Base-by-base conservation (phyloP, 2,113 vertebrate genomes). In the Dolichallabes microphthalmus region DNA sequence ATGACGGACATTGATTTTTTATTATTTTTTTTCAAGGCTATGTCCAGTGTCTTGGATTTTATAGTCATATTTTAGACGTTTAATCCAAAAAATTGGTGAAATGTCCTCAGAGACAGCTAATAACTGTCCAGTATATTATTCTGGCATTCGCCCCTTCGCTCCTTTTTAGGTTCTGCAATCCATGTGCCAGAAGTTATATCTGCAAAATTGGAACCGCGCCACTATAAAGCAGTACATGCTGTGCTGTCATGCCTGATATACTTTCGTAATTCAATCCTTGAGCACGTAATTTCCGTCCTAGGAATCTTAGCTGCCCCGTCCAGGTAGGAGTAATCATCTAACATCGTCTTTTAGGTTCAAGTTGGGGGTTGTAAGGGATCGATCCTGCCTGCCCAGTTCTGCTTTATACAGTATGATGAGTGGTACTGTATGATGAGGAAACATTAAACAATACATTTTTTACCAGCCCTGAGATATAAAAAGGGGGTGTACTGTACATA, bases 191-290 rank as follows among this genome's bases (percentile, higher is more conserved):
- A 27, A 57, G 68, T 63, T 90, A 75, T 50, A 80, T 75, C 85
- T 77, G 78, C 17, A n/a, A 80, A 79, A 81, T 19, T 52, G 60
- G 14, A 81, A 50, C 22, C 8, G 25, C 9, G 30, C 6, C 19
- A 19, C 78, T 45, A 45, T 80, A 45, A 80, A 61, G 22, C 77
- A 80, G 57, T 30, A 22, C 63, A 71, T 30, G 78, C 78, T 50
- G 76, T 78, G 69, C 77, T 88, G 88, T 82, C 89, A 85, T 27
- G 76, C 75, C 85, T 90, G 89, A 90, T 89, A 68, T 89, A 90
- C 83, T 53, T 75, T 89, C 88, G 85, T 58, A 89, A 90, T 91
- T 89, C 61, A 66, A 80, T 81, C 45, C 68, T 30, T 64, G 83
- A 88, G 68, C 82, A 76, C 57, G 32, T 76, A 86, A 84, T 88